Evolutionary conservation across 1,140 invertebrate species (phyloP).

Genomic region (Harlomillsia oculata): DNA sequence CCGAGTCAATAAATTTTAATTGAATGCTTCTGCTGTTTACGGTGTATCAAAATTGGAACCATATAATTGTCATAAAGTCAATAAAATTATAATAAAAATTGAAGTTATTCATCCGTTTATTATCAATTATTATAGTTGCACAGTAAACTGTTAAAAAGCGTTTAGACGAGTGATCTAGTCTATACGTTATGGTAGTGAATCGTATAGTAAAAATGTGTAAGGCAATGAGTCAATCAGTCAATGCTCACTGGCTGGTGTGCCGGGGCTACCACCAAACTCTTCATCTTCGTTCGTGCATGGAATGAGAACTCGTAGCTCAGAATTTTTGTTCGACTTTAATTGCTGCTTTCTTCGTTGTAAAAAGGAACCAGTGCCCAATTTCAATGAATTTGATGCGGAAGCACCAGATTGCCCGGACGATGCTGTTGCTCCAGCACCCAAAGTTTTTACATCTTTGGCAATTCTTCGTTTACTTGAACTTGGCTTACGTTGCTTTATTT

Average conservation of each 20-base stretch:
- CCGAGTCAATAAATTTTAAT: background rate
- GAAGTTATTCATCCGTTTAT: background rate
- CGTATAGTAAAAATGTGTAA: too few relatives aligned
- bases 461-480: background rate
- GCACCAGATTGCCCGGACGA: background rate
- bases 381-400: background rate
- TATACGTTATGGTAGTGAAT: background rate
- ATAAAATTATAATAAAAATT: background rate
- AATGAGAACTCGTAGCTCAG: constrained; percentile 18
- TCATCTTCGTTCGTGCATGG: constrained; percentile 1
- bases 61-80: background rate
- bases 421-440: background rate
- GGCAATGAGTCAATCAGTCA: too few relatives aligned
- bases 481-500: constrained; percentile 7
- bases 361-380: constrained; percentile 7
- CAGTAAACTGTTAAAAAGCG: background rate
- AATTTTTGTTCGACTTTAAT: constrained; percentile 8
- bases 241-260: too few relatives aligned
- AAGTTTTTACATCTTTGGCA: background rate
- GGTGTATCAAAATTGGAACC: background rate
- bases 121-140: background rate
- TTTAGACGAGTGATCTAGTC: background rate
- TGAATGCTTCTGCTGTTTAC: background rate
- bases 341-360: constrained; percentile 15
- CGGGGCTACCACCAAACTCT: constrained; percentile 13